Evolutionary conservation across 2,797 vertebrate species (phyloP), one percentile per base, ranked within the genome.

Genomic region (Stomatorhinus walkeri): DNA sequence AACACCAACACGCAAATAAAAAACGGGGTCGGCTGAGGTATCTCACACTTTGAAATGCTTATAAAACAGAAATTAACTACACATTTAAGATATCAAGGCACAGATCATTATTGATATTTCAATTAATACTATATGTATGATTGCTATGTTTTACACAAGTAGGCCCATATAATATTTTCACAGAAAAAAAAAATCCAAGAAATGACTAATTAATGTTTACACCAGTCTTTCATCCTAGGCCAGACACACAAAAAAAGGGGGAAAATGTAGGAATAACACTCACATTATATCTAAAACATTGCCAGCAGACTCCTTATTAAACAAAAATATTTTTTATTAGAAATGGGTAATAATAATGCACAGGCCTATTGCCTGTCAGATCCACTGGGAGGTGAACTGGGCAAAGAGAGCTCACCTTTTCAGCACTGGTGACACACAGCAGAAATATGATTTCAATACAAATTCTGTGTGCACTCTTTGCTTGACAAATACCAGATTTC

Each of bases 401-500:
- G 81, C 43, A 22, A 84, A 4, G 48, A 46, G 40, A 40, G 32
- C 24, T 19, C 36, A 51, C 88, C 56, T 61, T 46, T 16, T 24
- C 88, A 48, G 76, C 76, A 61, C 46, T 76, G 40, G 79, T 49
- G 59, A 46, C 28, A 40, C 46, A 46, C 40, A 85, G 28, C 79
- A 88, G 36, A 43, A 22, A 61, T 88, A 81, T 8, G 19, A 43
- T 81, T 46, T 81, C 88, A 85, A 64, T 84, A 49, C 24, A 88
- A 84, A 84, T 79, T 76, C 19, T 89, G n/a, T 87, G 48, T 89
- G 59, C 24, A 16, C 84, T 36, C 49, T 89, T 59, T 48, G 32
- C 88, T 89, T 68, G 28, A 43, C 83, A 86, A 89, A 89, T 87
- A 76, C 85, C 56, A 86, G 48, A 89, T 89, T 68, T 89, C 85